Conservation (phyloP, 2,888 invertebrate species). For the Ceriagrion tenellum region DNA sequence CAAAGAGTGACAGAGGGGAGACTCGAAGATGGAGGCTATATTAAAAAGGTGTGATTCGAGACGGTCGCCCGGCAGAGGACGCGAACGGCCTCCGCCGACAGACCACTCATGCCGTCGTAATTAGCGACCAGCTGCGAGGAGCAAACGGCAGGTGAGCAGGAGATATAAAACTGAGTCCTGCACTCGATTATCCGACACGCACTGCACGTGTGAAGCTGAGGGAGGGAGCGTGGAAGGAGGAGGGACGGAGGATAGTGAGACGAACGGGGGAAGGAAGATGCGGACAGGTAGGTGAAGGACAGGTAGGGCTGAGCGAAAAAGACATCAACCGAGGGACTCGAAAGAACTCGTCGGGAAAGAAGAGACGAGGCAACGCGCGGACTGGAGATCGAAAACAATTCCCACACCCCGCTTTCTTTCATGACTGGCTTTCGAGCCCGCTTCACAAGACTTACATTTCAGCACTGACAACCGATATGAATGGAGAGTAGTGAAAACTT, state of each 20-base stretch:
- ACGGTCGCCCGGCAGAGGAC: not conserved
- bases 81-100: not conserved
- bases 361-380: not conserved
- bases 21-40: not conserved
- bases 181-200: not conserved
- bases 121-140: conserved; percentile 8
- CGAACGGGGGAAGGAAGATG: not conserved
- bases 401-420: not conserved
- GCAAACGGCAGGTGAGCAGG: not conserved
- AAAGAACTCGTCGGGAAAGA: not conserved
- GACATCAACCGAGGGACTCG: not conserved
- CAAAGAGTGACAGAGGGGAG: not conserved
- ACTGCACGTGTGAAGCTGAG: not conserved
- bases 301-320: not conserved
- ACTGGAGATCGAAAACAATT: not conserved
- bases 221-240: too few species aligned
- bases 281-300: not conserved
- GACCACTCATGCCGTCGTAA: not conserved
- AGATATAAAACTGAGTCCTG: not conserved
- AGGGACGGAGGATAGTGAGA: not conserved
- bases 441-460: too few species aligned
- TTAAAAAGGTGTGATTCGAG: not conserved
- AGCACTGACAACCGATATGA: too few species aligned
- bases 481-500: too few species aligned
- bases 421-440: too few species aligned